phyloP scores from a whole-genome alignment of 2,113 vertebrate genomes.

The Amblyopsis rosae region DNA sequence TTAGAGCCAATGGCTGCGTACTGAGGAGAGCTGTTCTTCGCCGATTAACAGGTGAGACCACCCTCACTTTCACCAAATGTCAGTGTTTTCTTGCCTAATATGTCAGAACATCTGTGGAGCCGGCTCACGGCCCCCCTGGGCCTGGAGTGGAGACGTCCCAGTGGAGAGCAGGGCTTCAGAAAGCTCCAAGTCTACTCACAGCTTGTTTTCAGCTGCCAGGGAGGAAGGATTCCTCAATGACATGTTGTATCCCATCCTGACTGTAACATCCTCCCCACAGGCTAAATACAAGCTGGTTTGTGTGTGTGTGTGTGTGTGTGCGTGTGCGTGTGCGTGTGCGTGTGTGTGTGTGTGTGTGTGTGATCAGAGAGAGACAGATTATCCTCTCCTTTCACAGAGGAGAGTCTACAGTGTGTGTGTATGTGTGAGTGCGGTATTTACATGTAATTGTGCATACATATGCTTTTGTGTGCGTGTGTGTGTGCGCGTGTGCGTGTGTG shows the following conservation, averaged over 20 bases:
- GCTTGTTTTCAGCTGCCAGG: constrained; percentile 70
- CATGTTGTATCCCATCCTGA: constrained; percentile 72
- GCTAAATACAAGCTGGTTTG: constrained; percentile 61
- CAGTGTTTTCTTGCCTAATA: neutral
- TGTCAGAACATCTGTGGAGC: constrained; percentile 45
- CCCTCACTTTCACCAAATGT: constrained; percentile 16
- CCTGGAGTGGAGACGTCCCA: neutral
- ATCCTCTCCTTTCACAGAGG: constrained; percentile 38
- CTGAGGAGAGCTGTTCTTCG: no score
- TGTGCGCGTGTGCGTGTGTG: constrained; percentile 46
- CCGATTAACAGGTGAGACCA: no score
- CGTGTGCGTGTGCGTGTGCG: neutral
- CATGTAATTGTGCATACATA: constrained; percentile 2
- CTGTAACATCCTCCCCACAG: constrained; percentile 70
- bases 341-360: neutral
- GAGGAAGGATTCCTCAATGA: constrained; percentile 69
- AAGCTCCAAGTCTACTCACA: constrained; percentile 15
- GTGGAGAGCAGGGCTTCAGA: neutral
- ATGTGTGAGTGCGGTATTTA: constrained; percentile 9
- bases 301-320: neutral
- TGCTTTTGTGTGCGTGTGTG: constrained; percentile 15
- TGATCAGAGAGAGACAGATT: constrained; percentile 50
- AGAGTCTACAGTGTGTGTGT: constrained; percentile 32
- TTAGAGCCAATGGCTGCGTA: neutral
- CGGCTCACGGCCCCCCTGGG: constrained; percentile 12